Percentiles rank a stretch among this genome's conserved stretches.
These are phyloP conservation scores for Charina bottae DNA, from an alignment of 2,113 vertebrate genomes.

Conservation along the genomic window DNA sequence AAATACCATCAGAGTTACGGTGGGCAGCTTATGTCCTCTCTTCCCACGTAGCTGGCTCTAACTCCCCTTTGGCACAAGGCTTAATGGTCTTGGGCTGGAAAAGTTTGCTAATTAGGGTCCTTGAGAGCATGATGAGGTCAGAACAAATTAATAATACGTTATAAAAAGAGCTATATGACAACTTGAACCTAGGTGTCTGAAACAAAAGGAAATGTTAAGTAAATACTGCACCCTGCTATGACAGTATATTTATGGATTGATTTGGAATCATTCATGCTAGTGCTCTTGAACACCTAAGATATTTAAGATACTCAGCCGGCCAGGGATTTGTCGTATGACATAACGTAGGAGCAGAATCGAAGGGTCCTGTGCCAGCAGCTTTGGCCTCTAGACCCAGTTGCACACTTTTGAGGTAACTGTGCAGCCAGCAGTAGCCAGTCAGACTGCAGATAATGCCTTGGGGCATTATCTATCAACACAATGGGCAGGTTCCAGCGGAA, in stretches of 20 bases:
- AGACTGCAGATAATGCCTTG: background rate
- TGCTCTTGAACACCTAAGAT: background rate
- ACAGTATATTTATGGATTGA: slow-evolving; percentile 44
- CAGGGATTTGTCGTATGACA: background rate
- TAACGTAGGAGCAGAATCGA: background rate
- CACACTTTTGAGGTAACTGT: background rate
- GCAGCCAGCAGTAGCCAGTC: background rate
- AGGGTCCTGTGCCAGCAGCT: background rate
- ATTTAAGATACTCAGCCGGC: slow-evolving; percentile 14
- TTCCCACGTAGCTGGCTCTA: background rate
- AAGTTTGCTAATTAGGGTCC: slow-evolving; percentile 44
- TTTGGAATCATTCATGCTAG: slow-evolving; percentile 59
- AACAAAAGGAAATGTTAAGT: slow-evolving; percentile 60
- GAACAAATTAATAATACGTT: slow-evolving; percentile 25
- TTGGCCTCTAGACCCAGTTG: background rate
- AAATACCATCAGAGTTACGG: background rate
- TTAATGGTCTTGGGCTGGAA: slow-evolving; percentile 59
- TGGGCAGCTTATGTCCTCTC: too few species aligned
- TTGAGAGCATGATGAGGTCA: slow-evolving; percentile 34
- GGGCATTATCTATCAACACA: background rate
- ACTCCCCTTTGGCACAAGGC: background rate
- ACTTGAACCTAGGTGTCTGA: slow-evolving; percentile 55
- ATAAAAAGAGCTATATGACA: slow-evolving; percentile 47
- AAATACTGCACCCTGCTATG: slow-evolving; percentile 55
- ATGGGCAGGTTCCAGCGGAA: background rate